Evolutionary conservation across 2,888 invertebrate genomes (phyloP).

Genomic region (Acanthacorydalis orientalis): DNA sequence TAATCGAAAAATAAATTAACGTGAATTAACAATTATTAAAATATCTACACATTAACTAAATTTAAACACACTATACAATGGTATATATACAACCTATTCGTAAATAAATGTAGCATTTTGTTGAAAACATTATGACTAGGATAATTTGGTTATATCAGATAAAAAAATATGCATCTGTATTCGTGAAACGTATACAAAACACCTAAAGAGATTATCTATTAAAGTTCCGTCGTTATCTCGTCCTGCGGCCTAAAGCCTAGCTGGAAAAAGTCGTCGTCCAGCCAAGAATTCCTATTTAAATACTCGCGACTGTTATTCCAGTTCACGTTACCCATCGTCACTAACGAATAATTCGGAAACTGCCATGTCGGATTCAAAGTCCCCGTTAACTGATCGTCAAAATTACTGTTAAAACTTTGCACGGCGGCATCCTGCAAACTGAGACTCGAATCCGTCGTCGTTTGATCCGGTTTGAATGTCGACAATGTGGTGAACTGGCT

Average conservation of each 20-base stretch:
- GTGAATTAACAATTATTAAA: no score
- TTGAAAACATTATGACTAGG: not conserved
- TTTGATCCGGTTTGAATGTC: conserved; percentile 26
- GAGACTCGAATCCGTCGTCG: conserved; percentile 19
- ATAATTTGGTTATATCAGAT: not conserved
- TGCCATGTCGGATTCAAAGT: conserved; percentile 34
- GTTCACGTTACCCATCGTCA: conserved; percentile 12
- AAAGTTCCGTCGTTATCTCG: conserved; percentile 76
- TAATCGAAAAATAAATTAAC: no score
- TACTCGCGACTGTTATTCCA: conserved; percentile 22
- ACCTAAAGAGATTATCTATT: conserved; percentile 9
- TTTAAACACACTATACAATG: not conserved
- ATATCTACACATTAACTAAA: not conserved
- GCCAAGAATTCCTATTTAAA: conserved; percentile 37
- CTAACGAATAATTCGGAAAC: conserved; percentile 24
- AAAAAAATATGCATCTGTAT: not conserved
- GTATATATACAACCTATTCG: not conserved
- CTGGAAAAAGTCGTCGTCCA: conserved; percentile 68
- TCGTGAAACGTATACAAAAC: no score
- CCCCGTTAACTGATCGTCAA: conserved; percentile 17
- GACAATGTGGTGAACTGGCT: conserved; percentile 23
- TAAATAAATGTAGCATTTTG: not conserved
- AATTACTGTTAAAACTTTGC: conserved; percentile 22
- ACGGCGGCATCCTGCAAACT: conserved; percentile 23
- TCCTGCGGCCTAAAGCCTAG: conserved; percentile 76